Base-by-base conservation (phyloP, 2,797 vertebrate genomes). In the Sebastes hubbsi region DNA sequence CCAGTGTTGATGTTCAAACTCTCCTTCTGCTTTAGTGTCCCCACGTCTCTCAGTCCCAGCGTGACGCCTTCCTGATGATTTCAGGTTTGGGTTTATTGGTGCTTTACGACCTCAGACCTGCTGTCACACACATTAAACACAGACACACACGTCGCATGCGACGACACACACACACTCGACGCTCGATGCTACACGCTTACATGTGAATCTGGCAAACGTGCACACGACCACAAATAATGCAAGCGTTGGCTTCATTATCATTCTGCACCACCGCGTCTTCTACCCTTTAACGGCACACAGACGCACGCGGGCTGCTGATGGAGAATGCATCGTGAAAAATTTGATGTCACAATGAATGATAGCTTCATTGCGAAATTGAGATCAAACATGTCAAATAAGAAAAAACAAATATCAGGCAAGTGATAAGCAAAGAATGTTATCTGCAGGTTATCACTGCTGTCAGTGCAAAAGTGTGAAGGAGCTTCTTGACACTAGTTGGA, bases 61-160 rank as follows among this genome's bases (percentile, higher is more conserved):
- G 8, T 77, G 83, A 82, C 58, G 63, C 73, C 79, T 46, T 60
- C 65, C 78, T 79, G 82, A 80, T 78, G 89, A 85, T 78, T 88
- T 86, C 88, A 91, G 87, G 83, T 90, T 88, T 85, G 91, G 72
- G 82, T 94, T 95, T 93, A 94, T 93, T 83, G 91, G 84, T 77
- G 78, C 82, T 95, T 95, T 94, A 95, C 69, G 80, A 85, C 90
- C 87, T 84, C 88, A 77, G 80, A 90, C 92, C 91, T 94, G 94
- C 93, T 94, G 94, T 93, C 87, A 83, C 75, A 78, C 81, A 81
- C 85, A 90, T 87, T 87, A 87, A 88, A 89, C 72, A 82, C 77
- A 64, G 22, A 52, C 75, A 56, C 49, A 49, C 67, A 3, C 60
- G 49, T 18, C 3, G 2, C 8, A n/a, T 11, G 32, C 22, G 20